phyloP scores from a whole-genome alignment of 2,888 invertebrate species.

The Sycophila texana region DNA sequence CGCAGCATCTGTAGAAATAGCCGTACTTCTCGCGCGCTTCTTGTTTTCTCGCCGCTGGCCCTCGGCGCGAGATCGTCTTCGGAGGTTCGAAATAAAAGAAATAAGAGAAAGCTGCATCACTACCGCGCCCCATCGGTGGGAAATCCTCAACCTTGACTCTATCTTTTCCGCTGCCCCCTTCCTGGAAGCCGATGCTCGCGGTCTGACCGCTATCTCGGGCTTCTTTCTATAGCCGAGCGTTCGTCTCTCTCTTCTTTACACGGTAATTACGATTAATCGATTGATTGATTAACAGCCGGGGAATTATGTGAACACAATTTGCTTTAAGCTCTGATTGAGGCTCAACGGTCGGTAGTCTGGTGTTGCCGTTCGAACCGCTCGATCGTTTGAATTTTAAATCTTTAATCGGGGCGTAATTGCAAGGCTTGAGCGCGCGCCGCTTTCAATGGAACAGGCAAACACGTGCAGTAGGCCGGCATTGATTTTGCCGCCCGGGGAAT shows the following conservation, averaged over 20 bases:
- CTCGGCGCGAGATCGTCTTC: background rate
- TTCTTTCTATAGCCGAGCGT: constrained; percentile 24
- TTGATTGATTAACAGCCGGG: constrained; percentile 47
- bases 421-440: background rate
- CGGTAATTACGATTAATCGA: constrained; percentile 50
- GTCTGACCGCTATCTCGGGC: constrained; percentile 7
- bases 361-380: background rate
- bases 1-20: constrained; percentile 52
- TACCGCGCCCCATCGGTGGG: constrained; percentile 60
- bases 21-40: constrained; percentile 33
- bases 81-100: constrained; percentile 11
- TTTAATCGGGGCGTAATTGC: constrained; percentile 12
- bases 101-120: constrained; percentile 25
- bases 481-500: background rate
- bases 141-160: constrained; percentile 65
- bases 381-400: constrained; percentile 39
- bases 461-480: background rate
- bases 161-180: constrained; percentile 30
- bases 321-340: constrained; percentile 24
- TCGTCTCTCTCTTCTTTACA: constrained; percentile 39
- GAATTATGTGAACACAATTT: constrained; percentile 33
- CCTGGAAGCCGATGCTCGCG: background rate
- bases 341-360: background rate
- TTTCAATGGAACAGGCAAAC: background rate
- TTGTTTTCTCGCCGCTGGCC: constrained; percentile 19